A percentile compares a stretch with the other conserved stretches of the same genome.
phyloP scores from a whole-genome alignment of 2,888 invertebrate species.

The Homarus gammarus region DNA sequence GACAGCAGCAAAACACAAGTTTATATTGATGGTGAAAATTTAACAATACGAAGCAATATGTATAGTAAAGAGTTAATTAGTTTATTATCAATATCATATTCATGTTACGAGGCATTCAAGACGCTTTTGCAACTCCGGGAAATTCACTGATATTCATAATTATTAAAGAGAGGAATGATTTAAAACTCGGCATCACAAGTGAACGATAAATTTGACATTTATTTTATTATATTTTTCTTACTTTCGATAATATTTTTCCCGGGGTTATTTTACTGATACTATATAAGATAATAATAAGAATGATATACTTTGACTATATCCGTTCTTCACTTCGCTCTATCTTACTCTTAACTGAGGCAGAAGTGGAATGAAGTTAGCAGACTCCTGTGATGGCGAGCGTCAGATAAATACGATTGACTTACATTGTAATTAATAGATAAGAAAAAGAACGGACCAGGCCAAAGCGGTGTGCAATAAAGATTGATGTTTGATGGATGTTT shows the following conservation, averaged over 20 bases:
- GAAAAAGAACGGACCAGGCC: conserved; percentile 22
- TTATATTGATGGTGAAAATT: conserved; percentile 21
- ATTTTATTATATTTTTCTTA: too few relatives aligned
- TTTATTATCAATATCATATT: conserved; percentile 15
- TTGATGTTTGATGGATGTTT: conserved; percentile 36
- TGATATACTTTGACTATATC: too few relatives aligned
- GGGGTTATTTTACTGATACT: too few relatives aligned
- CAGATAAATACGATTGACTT: not conserved
- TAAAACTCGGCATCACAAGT: too few relatives aligned
- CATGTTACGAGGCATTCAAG: not conserved
- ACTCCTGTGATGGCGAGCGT: not conserved
- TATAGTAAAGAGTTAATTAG: conserved; percentile 25
- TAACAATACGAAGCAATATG: conserved; percentile 12
- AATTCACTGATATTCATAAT: not conserved
- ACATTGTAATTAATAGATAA: conserved; percentile 41
- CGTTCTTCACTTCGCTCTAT: not conserved
- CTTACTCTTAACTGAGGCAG: not conserved
- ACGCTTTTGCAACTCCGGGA: not conserved
- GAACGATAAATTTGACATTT: too few relatives aligned
- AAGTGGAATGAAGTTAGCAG: not conserved
- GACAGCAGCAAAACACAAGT: not conserved
- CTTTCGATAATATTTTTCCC: too few relatives aligned
- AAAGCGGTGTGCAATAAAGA: conserved; percentile 16
- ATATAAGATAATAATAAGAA: too few relatives aligned
- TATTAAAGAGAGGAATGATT: not conserved